phyloP scores from a whole-genome alignment of 2,888 invertebrate genomes.

The Trichogramma evanescens region DNA sequence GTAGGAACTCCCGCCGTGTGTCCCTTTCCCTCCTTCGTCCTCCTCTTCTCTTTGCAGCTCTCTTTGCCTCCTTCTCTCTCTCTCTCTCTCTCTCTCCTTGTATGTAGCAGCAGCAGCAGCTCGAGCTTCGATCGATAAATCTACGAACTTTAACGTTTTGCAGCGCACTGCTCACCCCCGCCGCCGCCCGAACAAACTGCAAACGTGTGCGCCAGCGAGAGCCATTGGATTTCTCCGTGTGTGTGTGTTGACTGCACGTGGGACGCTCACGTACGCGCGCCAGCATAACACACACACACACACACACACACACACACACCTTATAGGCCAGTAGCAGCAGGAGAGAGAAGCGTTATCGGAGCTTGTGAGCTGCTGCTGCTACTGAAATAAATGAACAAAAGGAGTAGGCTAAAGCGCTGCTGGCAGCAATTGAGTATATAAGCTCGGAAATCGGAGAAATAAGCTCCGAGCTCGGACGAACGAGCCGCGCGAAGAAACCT shows the following conservation, averaged over 20 bases:
- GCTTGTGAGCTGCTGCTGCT: not conserved
- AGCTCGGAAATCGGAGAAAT: too few relatives aligned
- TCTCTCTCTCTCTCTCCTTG: not conserved
- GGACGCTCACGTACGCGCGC: not conserved
- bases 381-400: conserved; percentile 16
- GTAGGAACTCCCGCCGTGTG: too few relatives aligned
- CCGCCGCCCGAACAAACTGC: not conserved
- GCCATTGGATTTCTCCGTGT: conserved; percentile 22
- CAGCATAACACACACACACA: not conserved
- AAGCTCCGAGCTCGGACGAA: too few relatives aligned
- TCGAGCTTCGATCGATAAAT: conserved; percentile 24
- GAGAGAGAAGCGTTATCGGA: not conserved
- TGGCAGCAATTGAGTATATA: too few relatives aligned
- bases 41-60: too few relatives aligned
- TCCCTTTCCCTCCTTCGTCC: too few relatives aligned
- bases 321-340: too few relatives aligned
- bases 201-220: conserved; percentile 6
- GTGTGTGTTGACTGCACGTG: not conserved
- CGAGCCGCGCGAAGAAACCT: too few relatives aligned
- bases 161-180: conserved; percentile 4
- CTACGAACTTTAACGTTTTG: conserved; percentile 24
- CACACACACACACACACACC: too few relatives aligned
- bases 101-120: not conserved
- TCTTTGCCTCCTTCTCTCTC: not conserved
- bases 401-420: not conserved